Evolutionary conservation across 2,113 vertebrate species (phyloP), one percentile per base, ranked within the genome.

Genomic region (Atrichornis clamosus): DNA sequence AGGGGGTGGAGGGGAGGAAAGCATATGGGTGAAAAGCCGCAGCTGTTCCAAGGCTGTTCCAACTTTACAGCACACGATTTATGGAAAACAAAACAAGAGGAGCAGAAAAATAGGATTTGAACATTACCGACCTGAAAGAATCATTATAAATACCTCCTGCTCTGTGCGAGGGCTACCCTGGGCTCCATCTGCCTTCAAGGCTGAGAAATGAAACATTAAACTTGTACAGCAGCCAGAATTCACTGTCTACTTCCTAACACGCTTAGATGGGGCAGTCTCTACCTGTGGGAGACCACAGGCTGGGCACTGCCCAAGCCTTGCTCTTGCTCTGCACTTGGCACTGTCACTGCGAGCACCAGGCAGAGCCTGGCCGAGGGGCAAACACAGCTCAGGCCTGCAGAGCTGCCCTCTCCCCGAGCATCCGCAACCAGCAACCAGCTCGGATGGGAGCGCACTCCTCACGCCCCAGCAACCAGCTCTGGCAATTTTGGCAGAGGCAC

Each of bases 181-280:
- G 89, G 80, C 93, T 97, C 85, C 90, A 90, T 95, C 94, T 95
- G 94, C 93, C 94, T 95, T 52, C 83, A 84, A 95, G 94, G 94
- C 95, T 21, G 46, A 93, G 95, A 92, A 96, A 97, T 89, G 94
- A 97, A 97, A 93, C 90, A 64, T 16, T 84, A 32, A 81, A 93
- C 83, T 96, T 93, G 84, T 94, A 46, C 53, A 32, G 90, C 64
- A 22, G 94, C 92, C 89, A 92, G 84, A 53, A 74, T 28, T 59
- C 47, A 26, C 87, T 47, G 55, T 7, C 74, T 72, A 13, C 52
- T 77, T 52, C 73, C 72, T 27, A 46, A 9, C 44, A 6, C 0
- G 46, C 78, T 89, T 7, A 17, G 53, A 46, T 1, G 4, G 84
- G 69, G 65, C 76, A 64, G 67, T 3, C 55, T 87, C 47, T 83